Evolutionary conservation across 2,797 vertebrate species (phyloP), one percentile per base, ranked within the genome.

Genomic region (Thalassophryne amazonica): DNA sequence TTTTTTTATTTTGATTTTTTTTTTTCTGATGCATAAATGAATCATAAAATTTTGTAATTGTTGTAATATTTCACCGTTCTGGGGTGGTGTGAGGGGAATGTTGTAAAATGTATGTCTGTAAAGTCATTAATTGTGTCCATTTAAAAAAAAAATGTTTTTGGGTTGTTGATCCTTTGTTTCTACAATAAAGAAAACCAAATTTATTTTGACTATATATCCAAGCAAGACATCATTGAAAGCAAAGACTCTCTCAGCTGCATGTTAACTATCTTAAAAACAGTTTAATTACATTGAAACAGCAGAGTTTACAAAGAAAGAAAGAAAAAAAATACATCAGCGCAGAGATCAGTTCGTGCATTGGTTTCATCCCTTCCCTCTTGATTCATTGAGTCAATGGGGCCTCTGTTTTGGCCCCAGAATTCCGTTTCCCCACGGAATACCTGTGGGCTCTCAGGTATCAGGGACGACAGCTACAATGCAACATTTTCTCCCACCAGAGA

Each of bases 11-110:
- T 67, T 73, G 82, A 65, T 83, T 75, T 78, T 84, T 85, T 84
- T 86, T 88, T 90, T 91, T 89, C 90, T 91, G 92, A 93, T 93
- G 92, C 92, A 93, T n/a, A n/a, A 92, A 71, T 66, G 52, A 75
- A 51, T 14, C 60, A 61, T 30, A 68, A 64, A 48, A 33, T 85
- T 90, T 85, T 83, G 79, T 92, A 90, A 90, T 89, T 90, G 92
- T 91, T 88, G 77, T 83, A 84, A 80, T 74, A 80, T 73, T 69
- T 78, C 17, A 70, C 79, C 69, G 43, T 67, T 63, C 53, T 61
- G 46, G 32, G 23, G n/a, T n/a, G n/a, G n/a, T n/a, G n/a, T n/a
- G n/a, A n/a, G 61, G 53, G 22, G 53, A 52, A 65, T 71, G 40
- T 78, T 76, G 76, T 49, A 37, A 61, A 73, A 69, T 69, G 35